These are phyloP conservation scores for Helostoma temminkii DNA, from an alignment of 2,797 vertebrate species.

Conservation along the genomic window DNA sequence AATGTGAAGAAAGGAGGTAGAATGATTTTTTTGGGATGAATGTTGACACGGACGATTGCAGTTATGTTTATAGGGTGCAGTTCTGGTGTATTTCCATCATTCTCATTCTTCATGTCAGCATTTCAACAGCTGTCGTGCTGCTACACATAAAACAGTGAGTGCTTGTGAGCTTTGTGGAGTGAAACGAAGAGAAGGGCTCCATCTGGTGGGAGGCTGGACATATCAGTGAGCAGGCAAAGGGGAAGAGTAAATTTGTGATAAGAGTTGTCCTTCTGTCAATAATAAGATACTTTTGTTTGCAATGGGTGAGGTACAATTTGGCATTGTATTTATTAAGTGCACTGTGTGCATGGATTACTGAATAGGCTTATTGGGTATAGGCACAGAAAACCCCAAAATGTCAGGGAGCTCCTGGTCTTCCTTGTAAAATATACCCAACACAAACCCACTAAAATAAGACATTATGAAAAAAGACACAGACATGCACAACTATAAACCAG, in stretches of 20 bases:
- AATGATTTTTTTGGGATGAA: too few relatives aligned
- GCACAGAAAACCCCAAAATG: too few relatives aligned
- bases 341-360: neutral
- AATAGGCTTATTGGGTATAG: too few relatives aligned
- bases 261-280: too few relatives aligned
- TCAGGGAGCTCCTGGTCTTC: too few relatives aligned
- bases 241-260: neutral
- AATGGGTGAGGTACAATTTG: neutral
- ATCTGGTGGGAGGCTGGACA: constrained; percentile 11
- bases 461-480: too few relatives aligned
- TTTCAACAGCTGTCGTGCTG: neutral
- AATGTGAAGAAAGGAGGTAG: too few relatives aligned
- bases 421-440: too few relatives aligned
- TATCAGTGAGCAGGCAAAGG: rapidly evolving
- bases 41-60: neutral
- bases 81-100: neutral
- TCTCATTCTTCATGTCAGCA: neutral
- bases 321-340: neutral
- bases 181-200: constrained; percentile 11
- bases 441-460: too few relatives aligned
- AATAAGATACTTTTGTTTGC: too few relatives aligned
- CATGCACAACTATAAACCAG: too few relatives aligned
- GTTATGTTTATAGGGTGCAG: neutral
- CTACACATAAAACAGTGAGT: neutral
- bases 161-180: neutral